Percentiles rank a stretch among this genome's conserved stretches.
phyloP scores from a whole-genome alignment of 2,113 vertebrate genomes.

The Xenopus tropicalis region UCB_Xtro_10.0 CM004450.2:2617001-2617500 shows the following conservation, averaged over 20 bases:
- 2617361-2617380: conserved; percentile 50
- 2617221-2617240: too few relatives aligned
- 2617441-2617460: too few relatives aligned
- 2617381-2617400: conserved; percentile 46
- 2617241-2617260: too few relatives aligned
- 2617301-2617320: conserved; percentile 91
- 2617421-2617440: not conserved
- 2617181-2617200: too few relatives aligned
- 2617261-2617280: too few relatives aligned
- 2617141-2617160: too few relatives aligned
- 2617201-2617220: not conserved
- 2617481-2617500: too few relatives aligned
- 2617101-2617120: conserved; percentile 92
- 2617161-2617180: not conserved
- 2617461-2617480: too few relatives aligned
- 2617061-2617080: conserved; percentile 69
- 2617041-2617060: conserved; percentile 85
- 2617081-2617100: conserved; percentile 86
- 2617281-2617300: conserved; percentile 75
- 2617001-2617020: conserved; percentile 71
- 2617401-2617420: not conserved
- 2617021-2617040: conserved; percentile 75
- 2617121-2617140: conserved; percentile 76
- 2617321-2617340: conserved; percentile 57
- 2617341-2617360: conserved; percentile 60